Evolutionary conservation across 2,888 invertebrate genomes (phyloP), one percentile per base, ranked within the genome.

Genomic region (Notodonta ziczac): DNA sequence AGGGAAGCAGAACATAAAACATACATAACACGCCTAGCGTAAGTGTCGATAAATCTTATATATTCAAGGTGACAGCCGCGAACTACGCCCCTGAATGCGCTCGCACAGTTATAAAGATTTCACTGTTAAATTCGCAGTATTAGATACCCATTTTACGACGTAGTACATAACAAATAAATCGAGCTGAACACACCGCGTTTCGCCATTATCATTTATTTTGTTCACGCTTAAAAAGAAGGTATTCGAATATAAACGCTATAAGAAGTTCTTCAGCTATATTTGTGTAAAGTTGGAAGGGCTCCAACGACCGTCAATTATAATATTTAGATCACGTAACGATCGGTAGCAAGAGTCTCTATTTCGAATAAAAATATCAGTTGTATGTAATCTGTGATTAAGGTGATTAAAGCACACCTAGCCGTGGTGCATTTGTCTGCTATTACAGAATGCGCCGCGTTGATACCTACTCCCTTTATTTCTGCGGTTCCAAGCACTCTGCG

Each of bases 351-450:
- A 24, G 24, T 24, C 1, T 1, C 24, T 24, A 24, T 24, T 24
- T 24, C 24, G 24, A 24, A 24, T 24, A 24, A 2, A 24, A 24
- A 24, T 24, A 24, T 24, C 24, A 24, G 24, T 24, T 24, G 24
- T 24, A 24, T 24, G 24, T 24, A 24, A 24, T 24, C 24, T 24
- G 12, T 9, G 42, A n/a, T 66, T 59, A 64, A 67, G 44, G 67
- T 66, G 67, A 69, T 67, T 71, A 71, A 70, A 67, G 74, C 64
- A 58, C 69, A 13, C 24, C 24, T 76, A 77, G 74, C 74, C 73
- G 68, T 69, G 70, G 76, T 77, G 77, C 78, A 81, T 83, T 83
- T 81, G 80, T 81, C 81, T 74, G 70, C 62, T 71, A 72, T 73
- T 66, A 65, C 65, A 67, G 69, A 70, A 73, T 66, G 69, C 66